Evolutionary conservation across 2,888 invertebrate genomes (phyloP), one percentile per base, ranked within the genome.

Genomic region (Helleia helle): DNA sequence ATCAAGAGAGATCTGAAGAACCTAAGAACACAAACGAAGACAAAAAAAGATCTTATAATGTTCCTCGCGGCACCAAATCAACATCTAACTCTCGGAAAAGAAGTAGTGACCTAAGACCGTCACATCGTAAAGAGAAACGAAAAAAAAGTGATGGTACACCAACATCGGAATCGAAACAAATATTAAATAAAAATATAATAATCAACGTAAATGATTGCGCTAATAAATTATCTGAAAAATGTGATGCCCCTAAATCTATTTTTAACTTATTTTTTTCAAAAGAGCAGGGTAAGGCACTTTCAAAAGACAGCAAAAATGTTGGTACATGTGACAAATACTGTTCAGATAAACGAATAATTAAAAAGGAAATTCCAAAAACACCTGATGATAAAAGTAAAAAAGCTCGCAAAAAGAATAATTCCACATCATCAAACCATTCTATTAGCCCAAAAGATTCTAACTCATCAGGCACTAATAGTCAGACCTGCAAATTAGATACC

Each of bases 111-210:
- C 72, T 79, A 56, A 73, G 65, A 55, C 76, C 81, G 27, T 68
- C 73, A 11, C 83, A 84, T 53, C 71, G 83, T 29, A 84, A 83
- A 64, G 84, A 84, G 62, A 84, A 84, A 59, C 71, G 80, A 17
- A 84, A 80, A 55, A 84, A 81, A 79, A 61, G 60, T 50, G 70
- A 71, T 7, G 49, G 47, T 46, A 53, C 51, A 12, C 40, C n/a
- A n/a, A n/a, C 25, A 25, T 7, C 50, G 13, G 62, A 67, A 11
- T 26, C 55, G 11, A 55, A 64, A 44, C 57, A 62, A 41, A 56
- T 52, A 31, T 44, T 57, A 30, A 60, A 64, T 44, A 71, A 61
- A 49, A 60, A 63, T 38, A 56, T 54, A 12, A 59, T 58, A 17
- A 47, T 51, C 45, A 58, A 62, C 51, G 50, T 59, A 13, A 62